Conservation (phyloP, 2,888 invertebrate genomes). For the Torymus tubicola region DNA sequence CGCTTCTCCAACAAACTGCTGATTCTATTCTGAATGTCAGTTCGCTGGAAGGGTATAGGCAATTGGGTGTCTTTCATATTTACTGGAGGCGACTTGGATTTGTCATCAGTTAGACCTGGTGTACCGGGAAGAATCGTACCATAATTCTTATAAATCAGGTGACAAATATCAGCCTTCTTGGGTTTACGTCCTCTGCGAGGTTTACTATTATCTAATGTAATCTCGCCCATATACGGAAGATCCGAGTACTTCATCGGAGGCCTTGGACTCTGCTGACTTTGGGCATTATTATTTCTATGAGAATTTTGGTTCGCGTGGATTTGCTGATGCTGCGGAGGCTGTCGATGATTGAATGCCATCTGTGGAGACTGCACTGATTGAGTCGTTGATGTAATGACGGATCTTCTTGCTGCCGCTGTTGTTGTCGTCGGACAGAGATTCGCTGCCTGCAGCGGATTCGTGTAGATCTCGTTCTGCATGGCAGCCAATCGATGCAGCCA, state of each 20-base stretch:
- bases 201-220: slow-evolving; percentile 91
- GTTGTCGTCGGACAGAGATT: slow-evolving; percentile 47
- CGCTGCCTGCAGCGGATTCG: slow-evolving; percentile 24
- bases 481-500: slow-evolving; percentile 88
- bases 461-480: slow-evolving; percentile 80
- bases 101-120: slow-evolving; percentile 78
- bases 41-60: slow-evolving; percentile 76
- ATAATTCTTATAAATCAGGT: slow-evolving; percentile 93
- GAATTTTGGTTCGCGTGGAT: slow-evolving; percentile 5
- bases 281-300: slow-evolving; percentile 21
- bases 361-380: slow-evolving; percentile 16
- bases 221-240: slow-evolving; percentile 94
- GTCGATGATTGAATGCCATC: slow-evolving; percentile 33
- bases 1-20: slow-evolving; percentile 84
- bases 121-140: slow-evolving; percentile 90
- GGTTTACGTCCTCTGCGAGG: slow-evolving; percentile 92
- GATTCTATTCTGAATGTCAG: slow-evolving; percentile 83
- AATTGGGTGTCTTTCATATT: slow-evolving; percentile 60
- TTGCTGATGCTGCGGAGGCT: slow-evolving; percentile 8
- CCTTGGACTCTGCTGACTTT: slow-evolving; percentile 59
- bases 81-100: slow-evolving; percentile 52
- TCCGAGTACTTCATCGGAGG: slow-evolving; percentile 85
- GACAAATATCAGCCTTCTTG: slow-evolving; percentile 94
- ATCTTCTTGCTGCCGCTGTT: slow-evolving; percentile 62
- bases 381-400: slow-evolving; percentile 71